Evolutionary conservation across 2,113 vertebrate species (phyloP), one percentile per base, ranked within the genome.

Genomic region (Cygnus atratus): DNA sequence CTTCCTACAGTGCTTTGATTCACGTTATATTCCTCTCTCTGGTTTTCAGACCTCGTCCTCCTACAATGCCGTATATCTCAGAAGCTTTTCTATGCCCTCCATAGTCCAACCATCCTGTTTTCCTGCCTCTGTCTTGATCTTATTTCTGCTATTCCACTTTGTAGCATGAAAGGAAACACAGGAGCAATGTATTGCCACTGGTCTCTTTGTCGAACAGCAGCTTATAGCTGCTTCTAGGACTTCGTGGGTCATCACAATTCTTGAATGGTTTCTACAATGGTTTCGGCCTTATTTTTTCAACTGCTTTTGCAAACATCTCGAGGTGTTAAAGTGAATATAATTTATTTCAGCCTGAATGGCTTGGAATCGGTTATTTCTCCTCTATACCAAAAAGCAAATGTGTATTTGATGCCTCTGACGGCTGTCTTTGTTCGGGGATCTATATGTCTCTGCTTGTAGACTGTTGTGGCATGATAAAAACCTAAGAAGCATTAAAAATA

Each of bases 341-440:
- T 91, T 87, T 87, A 52, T 78, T 67, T 90, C 95, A 90, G 83
- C 66, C 54, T 28, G 50, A 61, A 57, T 7, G 52, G 39, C 43
- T 92, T 79, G 57, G 54, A 93, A 91, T 81, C 73, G 41, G 73
- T 68, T 92, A 72, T 68, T 91, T 82, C 70, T 88, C 39, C 62
- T 61, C 84, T 84, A 11, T 16, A 88, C 39, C 73, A 82, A 92
- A 67, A 90, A 58, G 66, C 57, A 94, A 92, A 88, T 26, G 62
- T 82, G 75, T 31, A 63, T 93, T 87, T 83, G 90, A 90, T 82
- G 90, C 39, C 80, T 70, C 57, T 84, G 88, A 81, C 0, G 0
- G 76, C 57, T 73, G 78, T 65, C 79, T 96, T 84, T 95, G 86
- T 84, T 90, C 76, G 55, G 73, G 66, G 62, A 91, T 92, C 92